Percentiles rank a stretch among this genome's conserved stretches.
phyloP scores from a whole-genome alignment of 2,888 invertebrate species.

The Nipponacmea schrenckii region DNA sequence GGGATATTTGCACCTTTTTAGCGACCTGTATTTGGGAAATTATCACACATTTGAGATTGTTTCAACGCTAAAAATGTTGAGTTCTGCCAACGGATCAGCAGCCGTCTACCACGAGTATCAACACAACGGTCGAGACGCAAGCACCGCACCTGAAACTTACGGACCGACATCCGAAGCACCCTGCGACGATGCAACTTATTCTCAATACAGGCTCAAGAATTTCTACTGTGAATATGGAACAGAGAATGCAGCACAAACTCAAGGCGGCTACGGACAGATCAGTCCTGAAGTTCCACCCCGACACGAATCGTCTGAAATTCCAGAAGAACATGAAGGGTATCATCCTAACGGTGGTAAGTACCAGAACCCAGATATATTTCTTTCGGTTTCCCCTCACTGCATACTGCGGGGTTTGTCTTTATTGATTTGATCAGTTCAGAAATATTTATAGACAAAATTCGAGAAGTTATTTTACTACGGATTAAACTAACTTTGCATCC shows the following conservation, averaged over 20 bases:
- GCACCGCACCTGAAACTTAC: not conserved
- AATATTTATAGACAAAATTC: too few relatives aligned
- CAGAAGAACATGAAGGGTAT: not conserved
- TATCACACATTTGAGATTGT: not conserved
- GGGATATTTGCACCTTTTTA: conserved; percentile 2
- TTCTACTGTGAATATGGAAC: not conserved
- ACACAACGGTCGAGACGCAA: not conserved
- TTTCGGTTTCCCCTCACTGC: too few relatives aligned
- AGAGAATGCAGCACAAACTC: not conserved
- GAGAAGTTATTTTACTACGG: too few relatives aligned
- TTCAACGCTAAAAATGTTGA: not conserved
- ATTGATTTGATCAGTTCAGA: too few relatives aligned
- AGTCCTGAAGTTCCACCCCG: not conserved
- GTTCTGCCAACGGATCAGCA: not conserved
- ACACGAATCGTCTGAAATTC: not conserved
- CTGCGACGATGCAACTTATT: not conserved
- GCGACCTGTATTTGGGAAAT: not conserved
- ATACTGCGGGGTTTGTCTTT: too few relatives aligned
- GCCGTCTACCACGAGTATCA: not conserved
- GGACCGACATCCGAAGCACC: too few relatives aligned
- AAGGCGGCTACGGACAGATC: not conserved
- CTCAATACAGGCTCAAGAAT: not conserved
- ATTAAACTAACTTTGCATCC: too few relatives aligned
- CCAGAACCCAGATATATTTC: too few relatives aligned
- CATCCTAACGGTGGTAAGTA: not conserved